Base-by-base conservation (phyloP, 2,113 vertebrate genomes). In the Tautogolabrus adspersus region DNA sequence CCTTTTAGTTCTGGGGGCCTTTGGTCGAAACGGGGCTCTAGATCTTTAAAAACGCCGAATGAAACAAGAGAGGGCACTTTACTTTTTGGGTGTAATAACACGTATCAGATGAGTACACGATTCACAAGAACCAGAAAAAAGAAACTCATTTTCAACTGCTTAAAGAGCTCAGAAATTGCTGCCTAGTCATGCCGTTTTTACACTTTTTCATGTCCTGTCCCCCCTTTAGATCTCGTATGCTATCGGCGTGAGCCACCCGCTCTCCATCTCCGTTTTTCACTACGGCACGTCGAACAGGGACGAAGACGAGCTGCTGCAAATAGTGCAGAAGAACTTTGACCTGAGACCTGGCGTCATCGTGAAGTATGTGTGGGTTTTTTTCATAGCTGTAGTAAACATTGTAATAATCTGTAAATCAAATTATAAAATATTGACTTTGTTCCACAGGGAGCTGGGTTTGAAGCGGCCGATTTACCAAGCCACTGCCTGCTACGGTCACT, bases 401-500 rank as follows among this genome's bases (percentile, higher is more conserved):
- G 8, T 19, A 10, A 16, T 34, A 4, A 1, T 21, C 18, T 47
- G 26, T 18, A 1, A 8, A 11, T 40, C 0, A 21, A 34, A 26
- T 8, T 0, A 3, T 16, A 15, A 30, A 6, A 63, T 38, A 6
- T 22, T 42, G 11, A 47, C 30, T 30, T 5, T 75, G 1, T 21
- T 38, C 81, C 47, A 15, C 88, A 95, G 94, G 62, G 91, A 95
- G 68, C 91, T 95, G 59, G 89, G 88, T 60, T 38, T 95, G 76
- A 95, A 94, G 74, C 86, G 65, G 59, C 93, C 94, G 0, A 95
- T 95, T 59, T 95, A 93, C 85, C 92, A 93, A 75, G 77, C 88
- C 81, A 95, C 94, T 0, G 92, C 94, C 59, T 93, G 94, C 85
- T 95, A 94, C 19, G 94, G 94, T 44, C 94, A 95, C 86, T 95